These are phyloP conservation scores for Bibio marci DNA, from an alignment of 2,888 invertebrate genomes.

Conservation along the genomic window DNA sequence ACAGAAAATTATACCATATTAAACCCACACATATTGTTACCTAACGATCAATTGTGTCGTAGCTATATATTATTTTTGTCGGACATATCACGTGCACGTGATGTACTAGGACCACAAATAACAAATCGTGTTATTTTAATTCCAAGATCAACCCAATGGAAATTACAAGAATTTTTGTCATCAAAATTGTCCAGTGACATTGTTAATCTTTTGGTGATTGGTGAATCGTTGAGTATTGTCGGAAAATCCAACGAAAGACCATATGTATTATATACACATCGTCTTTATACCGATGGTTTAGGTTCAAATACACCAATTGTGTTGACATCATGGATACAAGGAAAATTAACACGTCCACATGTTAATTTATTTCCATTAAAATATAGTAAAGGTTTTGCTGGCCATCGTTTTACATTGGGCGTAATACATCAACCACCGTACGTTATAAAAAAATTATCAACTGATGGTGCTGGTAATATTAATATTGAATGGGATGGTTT, in stretches of 20 bases:
- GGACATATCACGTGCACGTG: constrained; percentile 39
- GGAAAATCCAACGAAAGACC: constrained; percentile 34
- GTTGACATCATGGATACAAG: constrained; percentile 52
- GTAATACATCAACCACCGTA: constrained; percentile 58
- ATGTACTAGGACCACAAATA: constrained; percentile 42
- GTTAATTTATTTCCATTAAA: constrained; percentile 52
- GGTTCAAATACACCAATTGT: constrained; percentile 50
- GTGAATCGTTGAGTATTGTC: constrained; percentile 44
- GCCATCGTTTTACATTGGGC: constrained; percentile 53
- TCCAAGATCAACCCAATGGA: constrained; percentile 56
- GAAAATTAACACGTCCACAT: constrained; percentile 40
- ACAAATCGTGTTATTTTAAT: constrained; percentile 46
- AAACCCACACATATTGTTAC: constrained; percentile 28
- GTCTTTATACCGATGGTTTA: constrained; percentile 52
- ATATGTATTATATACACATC: constrained; percentile 58
- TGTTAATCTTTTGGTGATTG: constrained; percentile 51
- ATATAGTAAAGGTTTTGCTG: constrained; percentile 48
- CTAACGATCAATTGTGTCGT: constrained; percentile 33
- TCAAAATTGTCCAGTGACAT: constrained; percentile 44
- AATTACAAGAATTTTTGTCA: constrained; percentile 49
- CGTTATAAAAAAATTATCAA: constrained; percentile 34
- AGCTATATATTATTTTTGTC: constrained; percentile 50
- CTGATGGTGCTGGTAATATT: constrained; percentile 19
- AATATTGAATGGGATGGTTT: constrained; percentile 43
- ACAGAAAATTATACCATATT: constrained; percentile 31